Conservation (phyloP, 1,140 invertebrate species). For the Drosophila paulistorum region DNA sequence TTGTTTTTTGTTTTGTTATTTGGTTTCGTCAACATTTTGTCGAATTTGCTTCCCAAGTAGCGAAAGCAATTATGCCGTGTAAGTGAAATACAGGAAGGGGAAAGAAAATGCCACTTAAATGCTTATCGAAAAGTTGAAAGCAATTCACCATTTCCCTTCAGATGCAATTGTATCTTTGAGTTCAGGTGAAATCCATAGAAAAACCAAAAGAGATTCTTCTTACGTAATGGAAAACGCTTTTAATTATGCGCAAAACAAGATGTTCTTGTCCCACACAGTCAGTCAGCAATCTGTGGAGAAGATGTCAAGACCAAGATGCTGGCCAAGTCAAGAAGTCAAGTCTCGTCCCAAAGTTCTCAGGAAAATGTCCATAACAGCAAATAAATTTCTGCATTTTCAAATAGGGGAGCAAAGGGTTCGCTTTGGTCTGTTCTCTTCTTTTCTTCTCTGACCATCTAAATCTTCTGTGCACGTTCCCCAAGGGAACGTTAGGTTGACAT, state of each 20-base stretch:
- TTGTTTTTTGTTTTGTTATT: constrained; percentile 2
- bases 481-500: constrained; percentile 52
- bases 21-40: constrained; percentile 50
- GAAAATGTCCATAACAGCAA: constrained; percentile 49
- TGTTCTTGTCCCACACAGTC: constrained; percentile 3
- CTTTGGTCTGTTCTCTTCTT: background rate
- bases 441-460: background rate
- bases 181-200: background rate
- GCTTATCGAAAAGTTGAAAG: background rate
- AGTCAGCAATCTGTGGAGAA: background rate
- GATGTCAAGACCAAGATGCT: background rate
- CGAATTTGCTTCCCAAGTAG: constrained; percentile 55
- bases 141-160: background rate
- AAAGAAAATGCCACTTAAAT: constrained; percentile 7
- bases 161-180: too few relatives aligned
- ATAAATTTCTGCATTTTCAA: constrained; percentile 55
- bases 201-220: background rate
- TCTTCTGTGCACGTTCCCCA: constrained; percentile 33
- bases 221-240: constrained; percentile 8
- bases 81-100: constrained; percentile 23
- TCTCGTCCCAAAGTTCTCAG: constrained; percentile 40
- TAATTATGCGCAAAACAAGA: constrained; percentile 6
- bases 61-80: constrained; percentile 50
- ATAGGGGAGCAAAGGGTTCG: constrained; percentile 34
- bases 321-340: constrained; percentile 19